Evolutionary conservation across 1,140 invertebrate species (phyloP).

Genomic region (Euglossa dilemma): DNA sequence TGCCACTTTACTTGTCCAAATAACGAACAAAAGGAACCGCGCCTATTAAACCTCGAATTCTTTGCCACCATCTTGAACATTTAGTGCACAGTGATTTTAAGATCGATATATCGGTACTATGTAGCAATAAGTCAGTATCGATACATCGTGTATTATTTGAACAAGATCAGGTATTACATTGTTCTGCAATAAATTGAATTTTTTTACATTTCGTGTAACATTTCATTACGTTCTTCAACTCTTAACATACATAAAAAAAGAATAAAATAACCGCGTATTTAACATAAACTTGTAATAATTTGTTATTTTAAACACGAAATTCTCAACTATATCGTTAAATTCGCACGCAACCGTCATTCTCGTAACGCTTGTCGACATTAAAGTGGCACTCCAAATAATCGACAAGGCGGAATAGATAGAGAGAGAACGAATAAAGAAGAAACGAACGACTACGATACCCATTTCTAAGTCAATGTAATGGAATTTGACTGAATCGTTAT

Average conservation of each 20-base stretch:
- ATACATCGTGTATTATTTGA: conserved; percentile 29
- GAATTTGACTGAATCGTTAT: too few species aligned
- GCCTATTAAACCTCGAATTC: conserved; percentile 61
- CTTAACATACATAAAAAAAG: not conserved
- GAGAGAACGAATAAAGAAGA: too few species aligned
- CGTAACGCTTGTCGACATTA: too few species aligned
- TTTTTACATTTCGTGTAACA: not conserved
- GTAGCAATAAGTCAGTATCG: conserved; percentile 25
- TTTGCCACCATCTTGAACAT: conserved; percentile 66
- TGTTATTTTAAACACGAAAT: too few species aligned
- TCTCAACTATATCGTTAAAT: too few species aligned
- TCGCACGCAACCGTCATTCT: too few species aligned
- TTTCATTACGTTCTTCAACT: not conserved
- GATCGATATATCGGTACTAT: conserved; percentile 52
- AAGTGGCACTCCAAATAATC: too few species aligned
- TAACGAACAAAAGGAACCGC: conserved; percentile 61
- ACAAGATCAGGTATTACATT: not conserved
- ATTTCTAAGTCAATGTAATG: too few species aligned
- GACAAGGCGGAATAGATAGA: too few species aligned
- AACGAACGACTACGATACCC: too few species aligned
- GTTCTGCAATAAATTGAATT: not conserved
- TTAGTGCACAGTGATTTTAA: conserved; percentile 34
- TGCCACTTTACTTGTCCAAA: conserved; percentile 31
- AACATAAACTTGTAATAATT: too few species aligned
- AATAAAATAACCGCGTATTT: not conserved